Base-by-base conservation (phyloP, 2,888 invertebrate genomes). In the Gymnoscelis rufifasciata region DNA sequence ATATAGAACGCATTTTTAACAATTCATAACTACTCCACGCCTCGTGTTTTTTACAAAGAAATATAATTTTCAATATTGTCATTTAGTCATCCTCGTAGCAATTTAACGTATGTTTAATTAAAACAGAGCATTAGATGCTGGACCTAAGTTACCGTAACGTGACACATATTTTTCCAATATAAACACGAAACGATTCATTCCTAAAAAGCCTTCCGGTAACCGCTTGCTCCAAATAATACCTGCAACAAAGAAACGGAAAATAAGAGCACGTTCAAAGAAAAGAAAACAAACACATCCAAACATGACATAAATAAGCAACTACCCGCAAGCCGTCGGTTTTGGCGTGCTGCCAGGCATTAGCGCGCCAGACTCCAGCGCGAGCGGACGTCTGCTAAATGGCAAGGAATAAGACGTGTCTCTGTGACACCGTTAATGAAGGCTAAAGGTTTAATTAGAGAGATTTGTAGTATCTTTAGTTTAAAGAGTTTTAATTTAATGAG, bases 261-360 rank as follows among this genome's bases (percentile, higher is more conserved):
- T 35, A 35, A 35, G 19, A 23, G 11, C 35, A 11, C 3, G 10
- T 19, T 14, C 31, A 33, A 15, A 10, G 31, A 14, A n/a, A 10
- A 42, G 54, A 19, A 54, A 43, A 41, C 51, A 31, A 50, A 13
- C 52, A 60, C 54, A 57, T 56, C 59, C 54, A 54, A 52, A 58
- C 47, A 44, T n/a, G 41, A 36, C 46, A 57, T 55, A 38, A 60
- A 56, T 52, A 37, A 38, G 37, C 19, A 44, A 38, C 51, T 57
- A 47, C 47, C 42, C 48, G 38, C 51, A 51, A 30, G 43, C 40
- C 36, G 7, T 13, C 19, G 13, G 28, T 29, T 28, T 54, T 65
- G 63, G 60, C 61, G 26, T 14, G 28, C 24, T 38, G 64, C 64
- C 60, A 60, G 49, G 53, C 40, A 61, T 51, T 54, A 24, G 23